Base-by-base conservation (phyloP, 2,797 vertebrate species). In the Hafferia zeledoni region DNA sequence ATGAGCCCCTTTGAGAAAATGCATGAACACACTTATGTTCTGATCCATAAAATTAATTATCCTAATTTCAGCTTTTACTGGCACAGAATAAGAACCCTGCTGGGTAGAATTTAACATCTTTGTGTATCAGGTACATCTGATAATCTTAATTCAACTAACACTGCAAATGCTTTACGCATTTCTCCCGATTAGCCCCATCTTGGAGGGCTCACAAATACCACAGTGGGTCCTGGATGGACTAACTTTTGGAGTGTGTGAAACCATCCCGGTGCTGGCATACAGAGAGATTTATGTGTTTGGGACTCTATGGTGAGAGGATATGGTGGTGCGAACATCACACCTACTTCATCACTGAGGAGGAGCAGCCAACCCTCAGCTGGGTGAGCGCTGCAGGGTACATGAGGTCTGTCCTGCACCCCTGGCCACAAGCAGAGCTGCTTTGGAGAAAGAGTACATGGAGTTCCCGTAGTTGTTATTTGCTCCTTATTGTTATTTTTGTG, bases 401-500 rank as follows among this genome's bases (percentile, higher is more conserved):
- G 19, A 25, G 75, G 46, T 79, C 64, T 49, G 55, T 28, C 50
- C 71, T 74, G 18, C 1, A 13, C 39, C 46, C n/a, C 59, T 47
- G 77, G 71, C 78, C 71, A 43, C 70, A n/a, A 52, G 6, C 4
- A 4, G 57, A 85, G 77, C 41, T 24, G 33, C 89, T 69, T 35
- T 69, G 52, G 70, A 89, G 90, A 74, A 71, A 7, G 37, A 71
- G 88, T 64, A 47, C 47, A 1, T 4, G 18, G 71, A 44, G 30
- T 60, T 93, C 81, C 59, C 10, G 16, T n/a, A 24, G 69, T 6
- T 39, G 41, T 49, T 49, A 1, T 82, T 56, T 72, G 60, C 86
- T 6, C 5, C 78, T 82, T 81, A 30, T n/a, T 91, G 75, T 87
- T 93, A 52, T 93, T 94, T 89, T 89, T 83, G 67, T 93, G 78